These are phyloP conservation scores for Cromileptes altivelis DNA, from an alignment of 2,113 vertebrate genomes.

Conservation along the genomic window DNA sequence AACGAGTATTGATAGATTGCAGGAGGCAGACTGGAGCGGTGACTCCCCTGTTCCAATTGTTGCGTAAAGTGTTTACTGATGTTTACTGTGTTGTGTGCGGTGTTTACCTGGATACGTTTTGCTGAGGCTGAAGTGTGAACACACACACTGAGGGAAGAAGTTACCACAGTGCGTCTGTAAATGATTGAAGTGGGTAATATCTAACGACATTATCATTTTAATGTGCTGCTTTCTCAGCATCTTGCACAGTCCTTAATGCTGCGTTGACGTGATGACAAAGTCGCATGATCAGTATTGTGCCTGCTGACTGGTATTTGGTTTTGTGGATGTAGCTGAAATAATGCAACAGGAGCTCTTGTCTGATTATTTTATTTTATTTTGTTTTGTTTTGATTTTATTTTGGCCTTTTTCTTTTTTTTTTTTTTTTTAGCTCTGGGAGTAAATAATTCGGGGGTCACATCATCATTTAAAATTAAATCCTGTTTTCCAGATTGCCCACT, in stretches of 20 bases:
- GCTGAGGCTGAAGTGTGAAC: neutral
- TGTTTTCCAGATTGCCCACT: constrained; percentile 34
- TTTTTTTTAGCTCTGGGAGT: neutral
- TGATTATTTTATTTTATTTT: no score
- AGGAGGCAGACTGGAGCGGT: neutral
- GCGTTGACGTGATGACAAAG: neutral
- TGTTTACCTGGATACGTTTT: neutral
- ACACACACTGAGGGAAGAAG: neutral
- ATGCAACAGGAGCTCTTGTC: neutral
- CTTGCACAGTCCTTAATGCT: neutral
- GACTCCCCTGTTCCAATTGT: neutral
- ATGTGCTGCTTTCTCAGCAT: neutral
- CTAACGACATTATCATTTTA: neutral
- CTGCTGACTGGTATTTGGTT: neutral
- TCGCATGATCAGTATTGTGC: neutral
- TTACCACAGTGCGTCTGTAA: neutral
- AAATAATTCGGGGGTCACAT: neutral
- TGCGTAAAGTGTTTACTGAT: constrained; percentile 25
- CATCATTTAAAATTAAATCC: neutral
- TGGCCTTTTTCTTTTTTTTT: no score
- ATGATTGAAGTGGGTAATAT: neutral
- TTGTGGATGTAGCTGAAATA: neutral
- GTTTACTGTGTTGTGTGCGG: neutral
- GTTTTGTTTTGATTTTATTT: neutral
- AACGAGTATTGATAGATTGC: constrained; percentile 16